phyloP scores from a whole-genome alignment of 2,113 vertebrate genomes.

The Sardina pilchardus region DNA sequence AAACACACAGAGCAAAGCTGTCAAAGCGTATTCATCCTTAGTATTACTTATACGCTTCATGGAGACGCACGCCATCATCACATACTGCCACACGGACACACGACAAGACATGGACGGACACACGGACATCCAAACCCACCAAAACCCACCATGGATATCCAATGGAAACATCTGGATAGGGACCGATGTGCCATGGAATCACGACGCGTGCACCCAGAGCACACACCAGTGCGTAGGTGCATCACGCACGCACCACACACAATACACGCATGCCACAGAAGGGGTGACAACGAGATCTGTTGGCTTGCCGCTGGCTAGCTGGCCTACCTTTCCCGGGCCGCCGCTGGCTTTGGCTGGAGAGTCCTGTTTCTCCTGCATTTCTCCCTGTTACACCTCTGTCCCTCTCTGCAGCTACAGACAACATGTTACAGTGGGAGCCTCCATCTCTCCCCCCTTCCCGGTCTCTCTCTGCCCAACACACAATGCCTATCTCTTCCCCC shows the following conservation, averaged over 20 bases:
- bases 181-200: neutral
- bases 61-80: conserved; percentile 32
- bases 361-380: conserved; percentile 68
- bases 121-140: neutral
- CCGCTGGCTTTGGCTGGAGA: conserved; percentile 49
- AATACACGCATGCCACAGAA: neutral
- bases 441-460: conserved; percentile 35
- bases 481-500: conserved; percentile 23
- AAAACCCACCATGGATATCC: conserved; percentile 9
- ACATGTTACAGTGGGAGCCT: conserved; percentile 53
- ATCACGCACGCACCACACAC: conserved; percentile 17
- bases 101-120: conserved; percentile 1
- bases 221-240: neutral
- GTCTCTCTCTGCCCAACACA: conserved; percentile 26
- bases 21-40: conserved; percentile 23
- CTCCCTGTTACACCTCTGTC: conserved; percentile 51
- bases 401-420: conserved; percentile 49
- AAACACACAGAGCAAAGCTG: conserved; percentile 29
- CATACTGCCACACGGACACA: conserved; percentile 22
- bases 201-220: conserved; percentile 19
- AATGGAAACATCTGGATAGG: neutral
- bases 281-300: neutral
- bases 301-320: conserved; percentile 17
- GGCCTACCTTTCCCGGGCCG: conserved; percentile 64
- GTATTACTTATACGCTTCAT: conserved; percentile 38